Base-by-base conservation (phyloP, 2,888 invertebrate species). In the Dermolepida albohirtum region DNA sequence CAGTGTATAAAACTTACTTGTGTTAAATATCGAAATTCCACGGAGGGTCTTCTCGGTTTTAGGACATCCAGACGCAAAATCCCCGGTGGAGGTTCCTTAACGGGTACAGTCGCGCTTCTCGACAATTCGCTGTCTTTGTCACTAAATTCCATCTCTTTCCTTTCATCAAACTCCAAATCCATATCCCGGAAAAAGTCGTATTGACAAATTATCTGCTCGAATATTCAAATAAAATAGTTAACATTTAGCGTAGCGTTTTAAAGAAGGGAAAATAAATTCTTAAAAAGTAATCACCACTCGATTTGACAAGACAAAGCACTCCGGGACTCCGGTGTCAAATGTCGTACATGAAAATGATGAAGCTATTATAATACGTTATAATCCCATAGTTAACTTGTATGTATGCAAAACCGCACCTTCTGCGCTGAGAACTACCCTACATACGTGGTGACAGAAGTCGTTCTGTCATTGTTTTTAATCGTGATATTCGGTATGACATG, bases 51-150 rank as follows among this genome's bases (percentile, higher is more conserved):
- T 44, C 81, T 74, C 6, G 80, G 78, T 71, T 80, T 83, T 29
- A 76, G 76, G 52, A 79, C 75, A 71, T 84, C 84, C 63, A 84
- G 74, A 16, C 83, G 75, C 11, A 85, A 77, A 62, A 85, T 85
- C 50, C 85, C 84, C n/a, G 82, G 80, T 52, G 73, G 74, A 51
- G 73, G 74, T 44, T 77, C 76, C 59, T 67, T 71, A 8, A 41
- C 47, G 43, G 69, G 62, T 27, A 72, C 69, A 16, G 62, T 75
- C 62, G 68, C 69, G 57, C 67, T 73, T 64, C 72, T 71, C 17
- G 67, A 66, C 44, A 70, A 69, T 54, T 74, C 73, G 52, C 71
- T 70, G 50, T 73, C 69, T 63, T 73, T 74, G 52, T 69, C 68
- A 66, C 66, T 69, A 44, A 70, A 70, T 39, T 68, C 68, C 14